These are phyloP conservation scores for Willowsia nigromaculata DNA, from an alignment of 2,888 invertebrate species.

Conservation along the genomic window DNA sequence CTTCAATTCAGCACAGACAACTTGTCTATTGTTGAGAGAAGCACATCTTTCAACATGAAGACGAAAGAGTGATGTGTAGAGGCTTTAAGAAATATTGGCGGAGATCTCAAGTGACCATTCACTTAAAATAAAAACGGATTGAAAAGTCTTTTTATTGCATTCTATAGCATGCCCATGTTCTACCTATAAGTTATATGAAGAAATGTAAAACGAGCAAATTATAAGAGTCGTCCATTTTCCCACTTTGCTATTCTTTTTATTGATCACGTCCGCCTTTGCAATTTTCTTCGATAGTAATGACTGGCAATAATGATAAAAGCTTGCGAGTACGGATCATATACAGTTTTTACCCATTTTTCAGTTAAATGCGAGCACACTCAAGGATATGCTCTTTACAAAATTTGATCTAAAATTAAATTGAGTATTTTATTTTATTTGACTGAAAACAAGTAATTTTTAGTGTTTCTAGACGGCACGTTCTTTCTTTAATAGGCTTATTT, in stretches of 20 bases:
- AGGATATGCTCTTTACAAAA: too few species aligned
- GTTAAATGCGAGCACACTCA: neutral
- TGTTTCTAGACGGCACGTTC: constrained; percentile 2
- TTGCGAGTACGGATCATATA: constrained; percentile 54
- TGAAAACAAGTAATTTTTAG: neutral
- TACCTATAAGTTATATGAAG: neutral
- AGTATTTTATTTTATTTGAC: neutral
- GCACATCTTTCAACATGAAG: neutral
- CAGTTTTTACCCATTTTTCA: constrained; percentile 32
- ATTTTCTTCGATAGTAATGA: constrained; percentile 56
- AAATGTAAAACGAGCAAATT: neutral
- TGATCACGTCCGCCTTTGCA: constrained; percentile 65
- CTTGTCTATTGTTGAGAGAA: constrained; percentile 11
- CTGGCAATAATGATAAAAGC: constrained; percentile 52
- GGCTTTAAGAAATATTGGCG: constrained; percentile 4
- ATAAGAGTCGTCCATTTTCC: neutral
- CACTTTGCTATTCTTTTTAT: constrained; percentile 37
- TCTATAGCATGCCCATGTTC: neutral
- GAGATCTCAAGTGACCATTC: constrained; percentile 47
- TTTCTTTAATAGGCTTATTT: neutral
- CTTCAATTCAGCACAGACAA: neutral
- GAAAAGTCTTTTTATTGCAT: constrained; percentile 27
- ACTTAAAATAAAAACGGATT: constrained; percentile 40
- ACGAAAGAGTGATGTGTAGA: neutral
- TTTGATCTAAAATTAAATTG: neutral